Conservation (phyloP, 1,140 invertebrate genomes). For the Leptestheria dahalacensis region DNA sequence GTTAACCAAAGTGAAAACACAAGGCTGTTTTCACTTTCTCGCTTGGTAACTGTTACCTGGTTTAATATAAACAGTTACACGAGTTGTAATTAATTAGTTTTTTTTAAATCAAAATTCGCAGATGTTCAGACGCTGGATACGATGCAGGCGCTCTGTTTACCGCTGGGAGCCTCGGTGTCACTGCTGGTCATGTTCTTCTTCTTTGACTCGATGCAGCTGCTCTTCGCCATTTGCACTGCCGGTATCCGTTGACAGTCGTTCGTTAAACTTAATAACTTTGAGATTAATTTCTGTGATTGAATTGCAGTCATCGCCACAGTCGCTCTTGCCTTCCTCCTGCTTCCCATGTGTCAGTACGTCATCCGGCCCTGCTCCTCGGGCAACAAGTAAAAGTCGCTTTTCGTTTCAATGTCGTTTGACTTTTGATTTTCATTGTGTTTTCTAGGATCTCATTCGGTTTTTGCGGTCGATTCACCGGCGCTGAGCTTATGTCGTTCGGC, state of each 20-base stretch:
- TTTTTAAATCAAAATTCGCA: slow-evolving; percentile 28
- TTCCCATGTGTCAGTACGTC: slow-evolving; percentile 94
- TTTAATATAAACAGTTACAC: no score
- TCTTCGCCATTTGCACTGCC: slow-evolving; percentile 93
- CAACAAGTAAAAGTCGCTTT: slow-evolving; percentile 38
- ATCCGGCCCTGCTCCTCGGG: slow-evolving; percentile 69
- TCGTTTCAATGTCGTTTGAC: background rate
- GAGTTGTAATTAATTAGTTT: background rate
- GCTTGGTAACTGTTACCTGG: no score
- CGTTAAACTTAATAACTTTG: background rate
- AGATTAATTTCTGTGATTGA: slow-evolving; percentile 21
- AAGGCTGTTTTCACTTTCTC: no score
- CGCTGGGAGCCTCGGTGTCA: slow-evolving; percentile 86
- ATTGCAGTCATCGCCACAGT: slow-evolving; percentile 85
- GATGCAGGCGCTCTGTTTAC: slow-evolving; percentile 91
- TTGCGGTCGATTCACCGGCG: slow-evolving; percentile 78
- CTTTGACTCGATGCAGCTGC: slow-evolving; percentile 95
- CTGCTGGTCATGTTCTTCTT: slow-evolving; percentile 97
- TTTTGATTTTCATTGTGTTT: slow-evolving; percentile 18
- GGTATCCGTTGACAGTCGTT: slow-evolving; percentile 41
- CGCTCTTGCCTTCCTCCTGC: slow-evolving; percentile 81
- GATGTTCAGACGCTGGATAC: slow-evolving; percentile 86
- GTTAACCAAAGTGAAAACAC: no score
- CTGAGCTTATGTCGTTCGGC: slow-evolving; percentile 83
- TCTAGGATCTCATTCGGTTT: slow-evolving; percentile 72